Percentiles rank a stretch among this genome's conserved stretches.
Conservation (phyloP, 2,888 invertebrate species). For the Tiliacea aurago region DNA sequence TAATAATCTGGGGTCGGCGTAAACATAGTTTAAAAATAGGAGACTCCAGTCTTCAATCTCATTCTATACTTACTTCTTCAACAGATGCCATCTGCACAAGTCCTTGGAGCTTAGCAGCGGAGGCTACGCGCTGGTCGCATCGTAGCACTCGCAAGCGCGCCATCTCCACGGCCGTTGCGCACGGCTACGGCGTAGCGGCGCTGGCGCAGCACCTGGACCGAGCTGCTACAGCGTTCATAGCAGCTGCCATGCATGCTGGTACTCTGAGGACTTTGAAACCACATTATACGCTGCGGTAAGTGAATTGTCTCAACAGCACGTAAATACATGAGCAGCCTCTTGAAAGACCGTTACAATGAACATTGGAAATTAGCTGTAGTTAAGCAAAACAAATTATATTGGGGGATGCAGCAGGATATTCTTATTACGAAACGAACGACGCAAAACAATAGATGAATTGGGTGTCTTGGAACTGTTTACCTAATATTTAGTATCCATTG, state of each 20-base stretch:
- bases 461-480: background rate
- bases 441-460: background rate
- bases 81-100: conserved; percentile 42
- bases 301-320: too few species aligned
- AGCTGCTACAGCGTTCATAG: conserved; percentile 95
- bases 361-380: background rate
- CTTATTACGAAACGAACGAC: background rate
- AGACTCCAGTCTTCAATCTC: background rate
- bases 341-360: too few species aligned
- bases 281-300: conserved; percentile 94
- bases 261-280: conserved; percentile 94
- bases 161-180: conserved; percentile 93
- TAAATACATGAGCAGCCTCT: too few species aligned
- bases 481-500: background rate
- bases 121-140: conserved; percentile 92
- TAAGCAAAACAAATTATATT: background rate
- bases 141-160: conserved; percentile 94
- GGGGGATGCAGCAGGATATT: background rate
- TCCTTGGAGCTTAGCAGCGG: conserved; percentile 68
- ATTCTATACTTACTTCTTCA: background rate
- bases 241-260: conserved; percentile 95
- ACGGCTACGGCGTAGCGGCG: conserved; percentile 96
- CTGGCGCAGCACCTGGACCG: conserved; percentile 97
- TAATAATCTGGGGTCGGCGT: too few species aligned
- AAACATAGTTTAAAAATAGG: too few species aligned